Percentiles rank a stretch among this genome's conserved stretches.
phyloP scores from a whole-genome alignment of 2,888 invertebrate genomes.

The Siphlonurus alternatus region DNA sequence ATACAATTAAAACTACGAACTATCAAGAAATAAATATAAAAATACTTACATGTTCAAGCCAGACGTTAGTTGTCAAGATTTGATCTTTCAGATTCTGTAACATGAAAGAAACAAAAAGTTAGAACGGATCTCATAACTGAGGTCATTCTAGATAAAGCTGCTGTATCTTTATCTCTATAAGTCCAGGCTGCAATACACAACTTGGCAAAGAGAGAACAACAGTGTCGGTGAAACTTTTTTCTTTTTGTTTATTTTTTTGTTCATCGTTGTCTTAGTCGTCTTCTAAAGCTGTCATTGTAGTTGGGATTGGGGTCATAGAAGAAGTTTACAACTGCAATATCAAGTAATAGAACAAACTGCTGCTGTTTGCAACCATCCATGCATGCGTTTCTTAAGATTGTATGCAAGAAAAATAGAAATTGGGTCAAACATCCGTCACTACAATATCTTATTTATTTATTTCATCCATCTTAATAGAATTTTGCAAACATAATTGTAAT shows the following conservation, averaged over 20 bases:
- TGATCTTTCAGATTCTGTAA: conserved; percentile 88
- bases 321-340: not conserved
- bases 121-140: not conserved
- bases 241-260: not conserved
- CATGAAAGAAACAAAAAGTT: conserved; percentile 20
- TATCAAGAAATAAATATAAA: not conserved
- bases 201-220: not conserved
- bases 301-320: not conserved
- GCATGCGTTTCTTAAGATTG: not conserved
- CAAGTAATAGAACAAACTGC: not conserved
- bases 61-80: conserved; percentile 85
- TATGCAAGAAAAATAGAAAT: no score
- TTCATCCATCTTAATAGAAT: no score
- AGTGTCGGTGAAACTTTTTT: no score
- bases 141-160: not conserved
- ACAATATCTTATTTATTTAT: no score
- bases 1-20: no score
- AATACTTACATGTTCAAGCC: conserved; percentile 79
- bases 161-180: no score
- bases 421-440: no score
- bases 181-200: no score
- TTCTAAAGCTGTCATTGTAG: not conserved
- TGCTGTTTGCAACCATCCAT: no score
- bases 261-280: no score
- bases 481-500: no score